Evolutionary conservation across 2,888 invertebrate species (phyloP).

Genomic region (Himalopsyche kuldschensis): DNA sequence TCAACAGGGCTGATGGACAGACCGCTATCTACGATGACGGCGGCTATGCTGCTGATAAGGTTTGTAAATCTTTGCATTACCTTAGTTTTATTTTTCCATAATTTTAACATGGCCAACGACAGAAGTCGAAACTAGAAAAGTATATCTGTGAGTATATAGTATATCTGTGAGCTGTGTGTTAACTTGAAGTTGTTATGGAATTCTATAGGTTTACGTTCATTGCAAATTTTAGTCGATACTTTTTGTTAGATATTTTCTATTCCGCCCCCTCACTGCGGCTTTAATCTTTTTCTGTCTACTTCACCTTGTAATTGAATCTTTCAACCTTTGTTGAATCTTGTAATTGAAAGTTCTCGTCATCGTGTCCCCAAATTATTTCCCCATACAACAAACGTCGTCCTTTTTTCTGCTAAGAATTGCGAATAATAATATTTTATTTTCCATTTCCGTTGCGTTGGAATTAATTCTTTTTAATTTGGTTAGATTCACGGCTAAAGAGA

Average conservation of each 20-base stretch:
- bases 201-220: too few relatives aligned
- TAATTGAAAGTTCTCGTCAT: background rate
- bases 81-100: background rate
- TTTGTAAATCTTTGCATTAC: background rate
- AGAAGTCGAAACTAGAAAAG: too few relatives aligned
- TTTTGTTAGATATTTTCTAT: too few relatives aligned
- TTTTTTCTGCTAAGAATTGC: background rate
- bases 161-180: too few relatives aligned
- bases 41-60: background rate
- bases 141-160: too few relatives aligned
- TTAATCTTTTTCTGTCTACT: background rate
- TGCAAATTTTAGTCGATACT: too few relatives aligned
- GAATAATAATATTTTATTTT: conserved; percentile 14
- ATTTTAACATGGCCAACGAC: too few relatives aligned
- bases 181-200: too few relatives aligned
- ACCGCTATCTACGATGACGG: conserved; percentile 10
- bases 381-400: background rate
- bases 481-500: conserved; percentile 21
- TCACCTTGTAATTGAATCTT: conserved; percentile 15
- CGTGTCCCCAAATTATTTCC: background rate
- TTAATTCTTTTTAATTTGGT: conserved; percentile 32
- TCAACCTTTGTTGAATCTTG: conserved; percentile 2
- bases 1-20: background rate
- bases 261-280: background rate
- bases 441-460: conserved; percentile 19